These are phyloP conservation scores for Acromyrmex echinatior DNA, from an alignment of 1,140 invertebrate genomes.

Conservation along the genomic window DNA sequence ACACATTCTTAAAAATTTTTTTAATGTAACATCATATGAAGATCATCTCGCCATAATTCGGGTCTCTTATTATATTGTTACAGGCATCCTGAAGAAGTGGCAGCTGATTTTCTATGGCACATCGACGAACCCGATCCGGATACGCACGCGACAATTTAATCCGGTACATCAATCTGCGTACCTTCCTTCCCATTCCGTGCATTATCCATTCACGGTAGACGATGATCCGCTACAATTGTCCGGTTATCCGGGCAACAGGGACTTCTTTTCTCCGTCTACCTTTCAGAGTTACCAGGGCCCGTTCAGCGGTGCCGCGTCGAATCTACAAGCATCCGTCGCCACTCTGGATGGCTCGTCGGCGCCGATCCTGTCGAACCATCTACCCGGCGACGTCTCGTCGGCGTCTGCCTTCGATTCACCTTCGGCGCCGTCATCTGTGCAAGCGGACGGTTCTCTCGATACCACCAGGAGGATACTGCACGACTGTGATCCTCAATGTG, in stretches of 20 bases:
- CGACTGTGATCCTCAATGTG: constrained; percentile 94
- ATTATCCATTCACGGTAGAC: constrained; percentile 82
- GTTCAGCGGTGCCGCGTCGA: constrained; percentile 90
- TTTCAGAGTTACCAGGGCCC: constrained; percentile 91
- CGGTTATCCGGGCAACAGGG: constrained; percentile 86
- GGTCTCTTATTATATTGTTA: constrained; percentile 38
- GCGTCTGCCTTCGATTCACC: constrained; percentile 64
- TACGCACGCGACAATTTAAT: constrained; percentile 86
- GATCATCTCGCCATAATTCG: not conserved
- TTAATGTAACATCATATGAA: not conserved
- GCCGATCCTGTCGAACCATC: constrained; percentile 81
- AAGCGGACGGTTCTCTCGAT: constrained; percentile 81
- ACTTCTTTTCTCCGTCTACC: constrained; percentile 87
- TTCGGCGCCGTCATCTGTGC: constrained; percentile 56
- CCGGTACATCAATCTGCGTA: constrained; percentile 87
- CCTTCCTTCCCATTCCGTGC: constrained; percentile 78
- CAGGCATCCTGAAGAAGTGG: constrained; percentile 95
- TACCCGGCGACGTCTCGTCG: constrained; percentile 78
- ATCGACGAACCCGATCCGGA: constrained; percentile 92
- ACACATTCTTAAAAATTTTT: not conserved
- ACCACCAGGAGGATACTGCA: constrained; percentile 90
- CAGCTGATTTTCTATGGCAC: constrained; percentile 97
- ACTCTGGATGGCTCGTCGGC: constrained; percentile 89
- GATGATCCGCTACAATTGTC: constrained; percentile 85
- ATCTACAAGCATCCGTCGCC: constrained; percentile 90